Conservation (phyloP, 2,888 invertebrate genomes). For the Caenorhabditis imperialis region DNA sequence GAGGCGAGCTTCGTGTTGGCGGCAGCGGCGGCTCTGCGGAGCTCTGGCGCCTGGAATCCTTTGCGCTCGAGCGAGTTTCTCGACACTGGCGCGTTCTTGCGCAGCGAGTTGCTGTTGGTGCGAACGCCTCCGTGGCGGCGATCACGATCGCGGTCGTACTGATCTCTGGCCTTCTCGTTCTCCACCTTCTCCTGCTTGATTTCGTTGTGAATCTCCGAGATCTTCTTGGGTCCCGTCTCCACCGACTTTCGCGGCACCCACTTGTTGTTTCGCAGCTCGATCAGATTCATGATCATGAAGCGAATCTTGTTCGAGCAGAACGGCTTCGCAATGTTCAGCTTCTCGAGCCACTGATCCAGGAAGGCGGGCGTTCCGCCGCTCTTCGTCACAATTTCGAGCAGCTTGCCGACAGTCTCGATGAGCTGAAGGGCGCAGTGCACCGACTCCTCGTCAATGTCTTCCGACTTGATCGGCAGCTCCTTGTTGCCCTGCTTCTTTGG, state of each 20-base stretch:
- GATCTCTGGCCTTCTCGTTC: constrained; percentile 56
- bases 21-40: constrained; percentile 41
- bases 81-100: constrained; percentile 21
- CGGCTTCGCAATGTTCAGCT: constrained; percentile 37
- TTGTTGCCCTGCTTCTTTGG: constrained; percentile 4
- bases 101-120: constrained; percentile 36
- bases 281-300: constrained; percentile 68
- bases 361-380: constrained; percentile 11
- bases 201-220: constrained; percentile 66
- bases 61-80: constrained; percentile 55
- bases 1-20: constrained; percentile 41
- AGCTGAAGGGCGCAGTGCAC: constrained; percentile 58
- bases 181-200: constrained; percentile 61
- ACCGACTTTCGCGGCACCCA: constrained; percentile 62
- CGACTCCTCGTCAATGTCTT: constrained; percentile 51
- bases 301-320: constrained; percentile 60
- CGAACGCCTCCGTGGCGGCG: constrained; percentile 35
- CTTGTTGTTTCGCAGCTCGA: constrained; percentile 56
- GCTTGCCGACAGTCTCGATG: constrained; percentile 41
- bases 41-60: constrained; percentile 30
- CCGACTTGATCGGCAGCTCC: background rate
- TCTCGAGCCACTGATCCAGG: constrained; percentile 51
- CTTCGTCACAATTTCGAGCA: constrained; percentile 34
- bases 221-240: constrained; percentile 68
- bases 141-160: constrained; percentile 45